Evolutionary conservation across 2,888 invertebrate species (phyloP).

Genomic region (Pollenia griseotomentosa): DNA sequence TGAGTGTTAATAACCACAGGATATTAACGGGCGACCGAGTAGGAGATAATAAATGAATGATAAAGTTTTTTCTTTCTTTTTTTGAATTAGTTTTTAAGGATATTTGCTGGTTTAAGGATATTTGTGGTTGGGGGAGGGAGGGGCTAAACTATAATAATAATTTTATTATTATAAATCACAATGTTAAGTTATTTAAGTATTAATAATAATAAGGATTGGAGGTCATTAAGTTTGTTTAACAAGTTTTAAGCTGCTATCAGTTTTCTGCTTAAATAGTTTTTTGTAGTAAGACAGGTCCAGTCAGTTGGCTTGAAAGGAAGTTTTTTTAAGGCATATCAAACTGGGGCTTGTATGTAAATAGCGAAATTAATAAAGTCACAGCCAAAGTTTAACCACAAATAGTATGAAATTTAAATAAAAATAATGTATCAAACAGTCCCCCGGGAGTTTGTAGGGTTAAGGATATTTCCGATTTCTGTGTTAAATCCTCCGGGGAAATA

Average conservation of each 20-base stretch:
- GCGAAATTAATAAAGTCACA: too few species aligned
- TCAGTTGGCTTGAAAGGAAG: neutral
- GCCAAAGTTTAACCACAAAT: too few species aligned
- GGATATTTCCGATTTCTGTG: too few species aligned
- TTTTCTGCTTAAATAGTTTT: neutral
- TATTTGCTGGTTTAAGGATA: neutral
- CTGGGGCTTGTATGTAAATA: too few species aligned
- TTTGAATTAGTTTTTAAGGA: neutral
- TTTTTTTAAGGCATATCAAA: neutral
- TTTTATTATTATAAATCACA: slow-evolving; percentile 49
- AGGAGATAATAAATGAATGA: slow-evolving; percentile 44
- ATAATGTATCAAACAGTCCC: too few species aligned
- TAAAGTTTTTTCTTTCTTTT: slow-evolving; percentile 21
- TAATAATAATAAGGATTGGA: slow-evolving; percentile 10
- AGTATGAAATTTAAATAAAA: too few species aligned
- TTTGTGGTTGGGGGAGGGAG: too few species aligned
- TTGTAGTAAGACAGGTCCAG: slow-evolving; percentile 2
- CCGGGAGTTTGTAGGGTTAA: too few species aligned
- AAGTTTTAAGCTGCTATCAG: slow-evolving; percentile 1
- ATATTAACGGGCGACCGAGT: slow-evolving; percentile 51
- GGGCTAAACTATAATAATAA: neutral
- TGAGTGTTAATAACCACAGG: slow-evolving; percentile 73
- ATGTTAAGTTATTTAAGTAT: slow-evolving; percentile 11
- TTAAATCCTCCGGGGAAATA: too few species aligned
- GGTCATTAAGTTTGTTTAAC: neutral